These are phyloP conservation scores for Nerophis lumbriciformis DNA, from an alignment of 2,113 vertebrate genomes.

Conservation along the genomic window DNA sequence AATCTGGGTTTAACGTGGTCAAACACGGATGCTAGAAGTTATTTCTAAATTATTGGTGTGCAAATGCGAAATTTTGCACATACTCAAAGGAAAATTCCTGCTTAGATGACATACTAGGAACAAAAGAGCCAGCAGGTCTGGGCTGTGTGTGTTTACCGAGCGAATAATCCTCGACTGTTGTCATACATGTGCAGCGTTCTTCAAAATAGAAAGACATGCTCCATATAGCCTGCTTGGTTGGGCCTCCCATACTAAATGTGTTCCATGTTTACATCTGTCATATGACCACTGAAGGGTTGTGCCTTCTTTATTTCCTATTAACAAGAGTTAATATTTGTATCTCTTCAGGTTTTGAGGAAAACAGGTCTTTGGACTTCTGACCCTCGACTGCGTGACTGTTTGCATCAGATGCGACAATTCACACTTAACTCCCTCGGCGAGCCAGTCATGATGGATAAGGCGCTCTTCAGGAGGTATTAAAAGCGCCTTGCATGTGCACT, in stretches of 20 bases:
- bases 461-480: slow-evolving; percentile 79
- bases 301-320: background rate
- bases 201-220: slow-evolving; percentile 44
- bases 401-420: slow-evolving; percentile 70
- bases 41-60: no score
- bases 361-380: slow-evolving; percentile 82
- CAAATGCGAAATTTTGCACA: no score
- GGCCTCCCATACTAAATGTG: background rate
- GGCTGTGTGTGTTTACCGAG: no score
- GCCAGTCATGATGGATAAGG: slow-evolving; percentile 77
- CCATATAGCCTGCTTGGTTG: background rate
- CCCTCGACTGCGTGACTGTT: slow-evolving; percentile 79
- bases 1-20: no score
- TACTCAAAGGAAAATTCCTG: no score
- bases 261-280: background rate
- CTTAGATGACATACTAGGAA: slow-evolving; percentile 19
- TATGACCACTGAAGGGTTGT: background rate
- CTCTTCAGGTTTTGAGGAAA: slow-evolving; percentile 73
- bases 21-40: no score
- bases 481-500: slow-evolving; percentile 12
- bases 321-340: background rate
- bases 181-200: slow-evolving; percentile 32
- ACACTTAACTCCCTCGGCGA: slow-evolving; percentile 65
- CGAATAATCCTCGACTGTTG: background rate
- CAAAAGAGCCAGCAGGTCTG: background rate